These are phyloP conservation scores for Drosophila subsilvestris DNA, from an alignment of 2,888 invertebrate genomes.

Conservation along the genomic window DNA sequence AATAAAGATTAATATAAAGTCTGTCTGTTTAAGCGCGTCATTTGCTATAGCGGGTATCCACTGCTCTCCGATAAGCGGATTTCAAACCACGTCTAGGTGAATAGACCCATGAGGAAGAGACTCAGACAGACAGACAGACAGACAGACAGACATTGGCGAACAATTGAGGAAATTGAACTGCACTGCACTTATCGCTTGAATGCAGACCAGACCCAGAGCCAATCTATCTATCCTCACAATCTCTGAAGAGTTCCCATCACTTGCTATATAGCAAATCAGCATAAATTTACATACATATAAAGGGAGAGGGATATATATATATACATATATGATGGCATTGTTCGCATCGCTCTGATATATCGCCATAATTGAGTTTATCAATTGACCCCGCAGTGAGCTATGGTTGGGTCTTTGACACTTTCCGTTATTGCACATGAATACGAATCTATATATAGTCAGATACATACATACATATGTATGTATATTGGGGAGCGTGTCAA, in stretches of 20 bases:
- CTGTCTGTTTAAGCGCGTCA: too few relatives aligned
- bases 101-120: constrained; percentile 17
- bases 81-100: constrained; percentile 47
- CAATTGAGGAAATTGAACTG: constrained; percentile 45
- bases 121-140: background rate
- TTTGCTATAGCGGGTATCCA: background rate
- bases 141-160: background rate
- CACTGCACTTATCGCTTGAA: constrained; percentile 41
- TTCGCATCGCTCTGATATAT: constrained; percentile 57
- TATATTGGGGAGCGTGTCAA: constrained; percentile 30
- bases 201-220: constrained; percentile 12
- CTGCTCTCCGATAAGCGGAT: constrained; percentile 63
- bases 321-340: constrained; percentile 10
- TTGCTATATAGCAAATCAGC: constrained; percentile 2
- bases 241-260: constrained; percentile 17
- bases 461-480: constrained; percentile 11
- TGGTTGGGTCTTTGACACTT: constrained; percentile 77
- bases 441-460: constrained; percentile 44
- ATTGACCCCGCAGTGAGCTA: constrained; percentile 74
- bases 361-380: constrained; percentile 78
- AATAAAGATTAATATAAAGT: background rate
- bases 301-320: background rate
- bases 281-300: constrained; percentile 12
- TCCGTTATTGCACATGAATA: constrained; percentile 45
- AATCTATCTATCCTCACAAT: constrained; percentile 18